Conservation (phyloP, 2,113 vertebrate species). For the Pan paniscus region DNA sequence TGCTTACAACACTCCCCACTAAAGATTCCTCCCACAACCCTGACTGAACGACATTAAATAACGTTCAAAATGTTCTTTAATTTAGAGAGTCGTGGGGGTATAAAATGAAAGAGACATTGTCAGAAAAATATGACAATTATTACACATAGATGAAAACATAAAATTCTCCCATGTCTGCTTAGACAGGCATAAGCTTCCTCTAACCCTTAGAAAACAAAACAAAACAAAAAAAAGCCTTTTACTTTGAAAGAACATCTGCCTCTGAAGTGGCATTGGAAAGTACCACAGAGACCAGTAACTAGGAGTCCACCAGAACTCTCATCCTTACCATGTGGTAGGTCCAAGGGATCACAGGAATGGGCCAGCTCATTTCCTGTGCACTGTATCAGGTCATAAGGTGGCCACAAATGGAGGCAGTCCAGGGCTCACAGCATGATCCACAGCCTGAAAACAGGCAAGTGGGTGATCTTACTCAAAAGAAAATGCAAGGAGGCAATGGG, state of each 20-base stretch:
- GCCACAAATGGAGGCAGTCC: rapidly evolving
- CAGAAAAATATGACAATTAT: not conserved
- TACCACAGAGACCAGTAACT: too few species aligned
- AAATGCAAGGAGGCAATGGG: not conserved
- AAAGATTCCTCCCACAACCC: too few species aligned
- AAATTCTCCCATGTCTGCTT: not conserved
- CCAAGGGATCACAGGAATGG: too few species aligned
- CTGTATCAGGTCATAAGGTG: not conserved
- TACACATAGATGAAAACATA: not conserved
- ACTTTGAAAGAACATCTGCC: not conserved
- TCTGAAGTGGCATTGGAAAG: not conserved
- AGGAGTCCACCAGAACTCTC: not conserved
- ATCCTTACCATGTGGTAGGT: too few species aligned
- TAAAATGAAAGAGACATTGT: not conserved
- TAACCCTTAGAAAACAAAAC: not conserved
- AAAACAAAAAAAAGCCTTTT: not conserved
- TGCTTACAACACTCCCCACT: too few species aligned
- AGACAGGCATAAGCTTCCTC: not conserved
- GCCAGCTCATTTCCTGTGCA: too few species aligned
- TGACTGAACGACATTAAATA: too few species aligned
- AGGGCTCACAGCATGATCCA: not conserved
- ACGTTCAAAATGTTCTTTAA: too few species aligned
- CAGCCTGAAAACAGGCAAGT: not conserved
- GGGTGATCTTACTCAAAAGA: not conserved
- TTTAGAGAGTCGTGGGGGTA: too few species aligned